Percentiles rank a stretch among this genome's conserved stretches.
These are phyloP conservation scores for Papilio dardanus DNA, from an alignment of 1,140 invertebrate genomes.

Conservation along the genomic window DNA sequence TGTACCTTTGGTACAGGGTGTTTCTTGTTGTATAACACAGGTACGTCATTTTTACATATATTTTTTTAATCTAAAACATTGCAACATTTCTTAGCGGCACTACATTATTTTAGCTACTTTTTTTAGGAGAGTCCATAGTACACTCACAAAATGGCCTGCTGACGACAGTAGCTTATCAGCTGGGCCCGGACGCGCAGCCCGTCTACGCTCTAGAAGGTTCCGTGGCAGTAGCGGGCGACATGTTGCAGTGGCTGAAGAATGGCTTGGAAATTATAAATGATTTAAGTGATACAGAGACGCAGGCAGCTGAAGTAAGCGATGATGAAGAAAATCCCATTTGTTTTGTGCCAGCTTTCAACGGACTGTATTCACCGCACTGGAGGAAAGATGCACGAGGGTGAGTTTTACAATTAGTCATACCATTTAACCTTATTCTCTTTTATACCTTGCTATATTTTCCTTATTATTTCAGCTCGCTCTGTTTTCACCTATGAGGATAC, in stretches of 20 bases:
- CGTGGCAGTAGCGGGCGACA: conserved; percentile 95
- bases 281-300: conserved; percentile 61
- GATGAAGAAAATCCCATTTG: conserved; percentile 87
- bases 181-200: conserved; percentile 90
- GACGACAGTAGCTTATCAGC: conserved; percentile 96
- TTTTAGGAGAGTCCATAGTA: conserved; percentile 85
- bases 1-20: conserved; percentile 98
- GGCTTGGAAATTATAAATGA: conserved; percentile 89
- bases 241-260: conserved; percentile 92
- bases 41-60: conserved; percentile 43
- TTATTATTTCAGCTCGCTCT: not conserved
- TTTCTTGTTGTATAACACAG: conserved; percentile 97
- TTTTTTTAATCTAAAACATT: not conserved
- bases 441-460: not conserved
- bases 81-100: too few species aligned
- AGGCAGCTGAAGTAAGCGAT: conserved; percentile 63
- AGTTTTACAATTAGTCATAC: not conserved
- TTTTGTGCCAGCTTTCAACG: conserved; percentile 97
- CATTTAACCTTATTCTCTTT: not conserved
- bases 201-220: conserved; percentile 96
- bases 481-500: too few species aligned
- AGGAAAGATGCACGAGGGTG: conserved; percentile 94
- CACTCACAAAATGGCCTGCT: conserved; percentile 94
- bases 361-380: conserved; percentile 98
- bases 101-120: not conserved